Conservation (phyloP, 2,888 invertebrate genomes). For the Cyrtodaria siliqua region DNA sequence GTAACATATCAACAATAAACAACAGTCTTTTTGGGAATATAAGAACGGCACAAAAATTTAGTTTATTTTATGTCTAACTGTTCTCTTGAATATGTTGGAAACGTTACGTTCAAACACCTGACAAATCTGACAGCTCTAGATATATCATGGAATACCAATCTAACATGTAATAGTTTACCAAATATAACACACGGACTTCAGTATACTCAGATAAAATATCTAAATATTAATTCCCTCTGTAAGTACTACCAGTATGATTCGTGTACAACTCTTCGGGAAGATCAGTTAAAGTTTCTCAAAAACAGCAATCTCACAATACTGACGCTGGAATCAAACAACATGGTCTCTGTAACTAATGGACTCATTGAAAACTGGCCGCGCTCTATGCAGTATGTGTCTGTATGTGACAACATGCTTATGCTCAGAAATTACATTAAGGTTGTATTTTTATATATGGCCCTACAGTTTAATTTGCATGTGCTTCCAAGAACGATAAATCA, state of each 20-base stretch:
- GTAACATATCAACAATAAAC: neutral
- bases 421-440: slow-evolving; percentile 7
- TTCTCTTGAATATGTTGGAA: neutral
- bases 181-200: slow-evolving; percentile 19
- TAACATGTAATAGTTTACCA: slow-evolving; percentile 1
- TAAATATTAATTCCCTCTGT: slow-evolving; percentile 16
- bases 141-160: slow-evolving; percentile 18
- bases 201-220: slow-evolving; percentile 1
- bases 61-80: slow-evolving; percentile 22
- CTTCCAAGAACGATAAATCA: too few relatives aligned
- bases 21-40: neutral
- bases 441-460: slow-evolving; percentile 10
- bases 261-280: neutral
- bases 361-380: neutral
- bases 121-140: slow-evolving; percentile 14
- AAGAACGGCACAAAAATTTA: too few relatives aligned
- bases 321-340: slow-evolving; percentile 14
- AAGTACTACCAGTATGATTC: neutral
- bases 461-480: slow-evolving; percentile 17
- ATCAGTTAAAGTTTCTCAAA: neutral
- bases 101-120: slow-evolving; percentile 2
- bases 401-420: slow-evolving; percentile 21
- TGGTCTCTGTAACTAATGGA: neutral
- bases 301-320: slow-evolving; percentile 7
- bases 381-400: slow-evolving; percentile 13